Evolutionary conservation across 2,113 vertebrate species (phyloP).

Genomic region (Aegypius monachus): DNA sequence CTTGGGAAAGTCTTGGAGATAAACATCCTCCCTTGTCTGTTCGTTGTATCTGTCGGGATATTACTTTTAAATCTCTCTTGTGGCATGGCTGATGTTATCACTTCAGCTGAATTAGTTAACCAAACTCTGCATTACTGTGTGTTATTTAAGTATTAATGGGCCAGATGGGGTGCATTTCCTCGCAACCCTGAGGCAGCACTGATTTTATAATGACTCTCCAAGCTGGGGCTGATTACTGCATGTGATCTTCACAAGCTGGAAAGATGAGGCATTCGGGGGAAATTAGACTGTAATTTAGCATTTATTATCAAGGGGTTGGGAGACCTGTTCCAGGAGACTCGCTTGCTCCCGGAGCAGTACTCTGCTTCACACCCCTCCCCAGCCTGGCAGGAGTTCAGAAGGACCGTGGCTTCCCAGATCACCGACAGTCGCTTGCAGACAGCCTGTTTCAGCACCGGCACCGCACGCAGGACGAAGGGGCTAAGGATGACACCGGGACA

Average conservation of each 20-base stretch:
- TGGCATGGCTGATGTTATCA: background rate
- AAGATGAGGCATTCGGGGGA: background rate
- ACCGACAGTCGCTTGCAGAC: rapidly evolving
- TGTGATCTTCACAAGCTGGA: background rate
- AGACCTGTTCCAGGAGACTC: background rate
- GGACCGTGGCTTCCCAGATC: rapidly evolving
- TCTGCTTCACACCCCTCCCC: background rate
- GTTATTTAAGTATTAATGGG: background rate
- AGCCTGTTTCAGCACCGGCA: rapidly evolving
- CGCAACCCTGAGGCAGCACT: background rate
- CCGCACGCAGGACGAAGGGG: rapidly evolving
- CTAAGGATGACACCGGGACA: rapidly evolving
- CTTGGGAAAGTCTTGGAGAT: background rate
- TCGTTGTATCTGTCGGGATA: background rate
- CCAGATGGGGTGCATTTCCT: background rate
- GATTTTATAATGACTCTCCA: background rate
- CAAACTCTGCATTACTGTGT: background rate
- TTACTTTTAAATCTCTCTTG: background rate
- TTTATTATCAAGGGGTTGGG: background rate
- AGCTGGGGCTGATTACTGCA: background rate
- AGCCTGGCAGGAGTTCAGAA: background rate
- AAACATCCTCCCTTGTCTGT: background rate
- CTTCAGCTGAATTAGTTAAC: background rate
- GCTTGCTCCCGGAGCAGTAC: background rate
- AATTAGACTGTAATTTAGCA: background rate